Evolutionary conservation across 2,113 vertebrate species (phyloP).

Genomic region (Gopherus flavomarginatus): DNA sequence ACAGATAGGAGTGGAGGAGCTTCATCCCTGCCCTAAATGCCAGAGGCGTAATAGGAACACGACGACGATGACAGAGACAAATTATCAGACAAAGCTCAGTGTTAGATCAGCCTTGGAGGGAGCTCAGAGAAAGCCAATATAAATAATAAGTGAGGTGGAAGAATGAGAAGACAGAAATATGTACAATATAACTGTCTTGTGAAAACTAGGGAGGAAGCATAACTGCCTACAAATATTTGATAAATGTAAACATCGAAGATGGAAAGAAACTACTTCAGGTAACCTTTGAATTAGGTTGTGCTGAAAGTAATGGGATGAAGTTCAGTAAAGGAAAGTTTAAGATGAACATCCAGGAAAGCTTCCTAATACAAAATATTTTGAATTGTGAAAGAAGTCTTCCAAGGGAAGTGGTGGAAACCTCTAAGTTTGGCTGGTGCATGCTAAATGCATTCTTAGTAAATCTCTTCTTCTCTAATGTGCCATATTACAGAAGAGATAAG

Average conservation of each 20-base stretch:
- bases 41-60: too few species aligned
- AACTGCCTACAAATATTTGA: not conserved
- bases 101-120: too few species aligned
- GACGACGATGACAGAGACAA: too few species aligned
- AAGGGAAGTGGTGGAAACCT: not conserved
- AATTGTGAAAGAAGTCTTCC: not conserved
- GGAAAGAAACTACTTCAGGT: constrained; percentile 20
- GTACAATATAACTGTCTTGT: not conserved
- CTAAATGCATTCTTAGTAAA: fast-evolving
- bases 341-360: not conserved
- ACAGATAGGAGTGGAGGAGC: too few species aligned
- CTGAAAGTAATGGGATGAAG: not conserved
- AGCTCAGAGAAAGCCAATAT: too few species aligned
- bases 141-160: too few species aligned
- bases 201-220: not conserved
- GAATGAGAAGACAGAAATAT: not conserved
- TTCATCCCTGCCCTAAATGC: too few species aligned
- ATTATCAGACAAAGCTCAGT: too few species aligned
- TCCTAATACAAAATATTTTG: not conserved
- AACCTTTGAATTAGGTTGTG: constrained; percentile 28
- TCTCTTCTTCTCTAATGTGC: not conserved
- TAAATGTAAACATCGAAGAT: not conserved
- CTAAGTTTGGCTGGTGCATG: not conserved
- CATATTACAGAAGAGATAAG: not conserved
- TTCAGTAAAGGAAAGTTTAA: not conserved